Evolutionary conservation across 2,113 vertebrate species (phyloP), one percentile per base, ranked within the genome.

Genomic region (Callithrix jacchus): DNA sequence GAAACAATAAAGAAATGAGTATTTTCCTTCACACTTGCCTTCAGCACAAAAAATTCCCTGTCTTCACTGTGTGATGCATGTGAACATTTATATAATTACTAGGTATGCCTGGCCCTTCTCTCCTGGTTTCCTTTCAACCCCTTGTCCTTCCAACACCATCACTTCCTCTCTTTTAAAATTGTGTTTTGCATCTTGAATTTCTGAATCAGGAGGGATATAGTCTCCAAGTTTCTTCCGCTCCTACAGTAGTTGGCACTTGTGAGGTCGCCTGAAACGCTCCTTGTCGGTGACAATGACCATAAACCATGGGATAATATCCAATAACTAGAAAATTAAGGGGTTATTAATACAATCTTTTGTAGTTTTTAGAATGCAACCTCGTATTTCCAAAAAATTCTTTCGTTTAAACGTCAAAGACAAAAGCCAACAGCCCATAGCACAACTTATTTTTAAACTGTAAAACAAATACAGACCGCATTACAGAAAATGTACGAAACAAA

Each of bases 151-250:
- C 21, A 0, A 25, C 8, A 1, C 27, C 4, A 17, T 21, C 27
- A 2, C 30, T 54, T 27, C 13, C 3, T 0, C 23, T 32, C 25
- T 21, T 85, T 56, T 77, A 10, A 82, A 49, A 32, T 35, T n/a
- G 5, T 76, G 71, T 47, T 95, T 80, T 21, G 71, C n/a, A 54
- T 94, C 58, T 93, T 86, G 93, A 87, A 90, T 81, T 94, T 14
- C 81, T 17, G 42, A 81, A 84, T 80, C 37, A 66, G 66, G 20
- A 83, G 73, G 32, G 30, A 42, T 52, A 23, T 1, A 13, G 2
- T 80, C 87, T 77, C 35, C 27, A 52, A 82, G 52, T 86, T 73
- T 68, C 81, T 96, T 77, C n/a, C 23, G 21, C 76, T 79, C 18
- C 25, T 70, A 54, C 30, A 25, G 18, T 1, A 45, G 20, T 12